These are phyloP conservation scores for Stomatorhinus walkeri DNA, from an alignment of 2,797 vertebrate species.

Conservation along the genomic window DNA sequence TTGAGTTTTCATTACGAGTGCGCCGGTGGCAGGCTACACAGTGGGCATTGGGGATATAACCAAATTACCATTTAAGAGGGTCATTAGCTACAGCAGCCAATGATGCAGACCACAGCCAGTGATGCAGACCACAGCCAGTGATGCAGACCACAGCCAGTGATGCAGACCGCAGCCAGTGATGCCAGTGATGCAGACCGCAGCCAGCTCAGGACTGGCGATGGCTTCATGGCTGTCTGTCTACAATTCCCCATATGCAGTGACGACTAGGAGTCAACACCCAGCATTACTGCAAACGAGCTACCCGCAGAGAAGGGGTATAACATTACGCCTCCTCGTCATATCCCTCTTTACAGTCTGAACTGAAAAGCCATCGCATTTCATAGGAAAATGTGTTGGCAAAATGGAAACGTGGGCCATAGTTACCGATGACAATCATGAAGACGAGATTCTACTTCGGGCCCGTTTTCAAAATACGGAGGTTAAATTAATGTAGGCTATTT, in stretches of 20 bases:
- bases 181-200: neutral
- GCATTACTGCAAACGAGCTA: neutral
- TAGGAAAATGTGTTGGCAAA: neutral
- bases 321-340: neutral
- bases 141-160: constrained; percentile 6
- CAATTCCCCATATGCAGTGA: neutral
- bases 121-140: neutral
- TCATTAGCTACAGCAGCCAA: constrained; percentile 26
- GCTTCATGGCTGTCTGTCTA: neutral
- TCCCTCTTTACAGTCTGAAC: neutral
- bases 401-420: neutral
- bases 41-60: constrained; percentile 22
- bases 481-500: neutral
- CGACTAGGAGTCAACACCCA: neutral
- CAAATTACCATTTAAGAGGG: constrained; percentile 32
- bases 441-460: neutral
- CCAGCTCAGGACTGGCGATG: neutral
- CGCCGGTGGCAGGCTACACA: neutral
- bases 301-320: neutral
- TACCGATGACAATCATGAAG: neutral
- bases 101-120: constrained; percentile 4
- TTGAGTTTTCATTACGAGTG: neutral
- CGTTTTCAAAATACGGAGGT: neutral
- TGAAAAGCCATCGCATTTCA: neutral
- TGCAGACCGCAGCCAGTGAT: constrained; percentile 1